phyloP scores from a whole-genome alignment of 2,888 invertebrate genomes.

The Ennomos quercinarius region DNA sequence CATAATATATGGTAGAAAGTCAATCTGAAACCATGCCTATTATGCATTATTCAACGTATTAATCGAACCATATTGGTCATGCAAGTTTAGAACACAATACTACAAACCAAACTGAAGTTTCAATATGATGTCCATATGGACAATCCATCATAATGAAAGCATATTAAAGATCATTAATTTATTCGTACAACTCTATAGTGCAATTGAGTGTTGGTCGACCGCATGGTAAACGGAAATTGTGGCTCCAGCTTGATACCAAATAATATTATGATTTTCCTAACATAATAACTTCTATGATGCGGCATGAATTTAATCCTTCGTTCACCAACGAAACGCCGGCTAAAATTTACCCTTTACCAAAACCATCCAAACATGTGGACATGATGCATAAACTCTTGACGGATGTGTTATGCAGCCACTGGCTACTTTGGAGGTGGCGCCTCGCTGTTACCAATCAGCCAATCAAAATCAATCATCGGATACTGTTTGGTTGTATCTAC shows the following conservation, averaged over 20 bases:
- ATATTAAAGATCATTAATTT: no score
- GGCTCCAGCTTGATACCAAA: conserved; percentile 3
- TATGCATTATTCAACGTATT: conserved; percentile 32
- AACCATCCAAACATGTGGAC: conserved; percentile 54
- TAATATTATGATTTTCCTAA: neutral
- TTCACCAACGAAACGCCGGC: conserved; percentile 51
- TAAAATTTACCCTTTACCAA: conserved; percentile 62
- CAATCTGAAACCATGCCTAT: conserved; percentile 34
- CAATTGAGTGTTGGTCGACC: conserved; percentile 10
- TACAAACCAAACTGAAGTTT: neutral
- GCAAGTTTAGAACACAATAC: neutral
- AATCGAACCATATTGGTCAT: conserved; percentile 19
- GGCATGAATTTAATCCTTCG: conserved; percentile 37
- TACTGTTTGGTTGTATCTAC: conserved; percentile 84
- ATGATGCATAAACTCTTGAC: conserved; percentile 46
- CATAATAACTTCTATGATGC: conserved; percentile 18
- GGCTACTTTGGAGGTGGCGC: conserved; percentile 72
- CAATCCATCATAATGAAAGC: no score
- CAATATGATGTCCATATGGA: no score
- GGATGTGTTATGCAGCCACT: conserved; percentile 46
- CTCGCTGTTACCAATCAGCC: conserved; percentile 82
- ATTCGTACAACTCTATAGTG: neutral
- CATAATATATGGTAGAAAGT: conserved; percentile 24
- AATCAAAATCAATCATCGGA: conserved; percentile 86
- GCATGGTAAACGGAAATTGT: neutral